Conservation (phyloP, 1,140 invertebrate species). For the Manduca sexta region DNA sequence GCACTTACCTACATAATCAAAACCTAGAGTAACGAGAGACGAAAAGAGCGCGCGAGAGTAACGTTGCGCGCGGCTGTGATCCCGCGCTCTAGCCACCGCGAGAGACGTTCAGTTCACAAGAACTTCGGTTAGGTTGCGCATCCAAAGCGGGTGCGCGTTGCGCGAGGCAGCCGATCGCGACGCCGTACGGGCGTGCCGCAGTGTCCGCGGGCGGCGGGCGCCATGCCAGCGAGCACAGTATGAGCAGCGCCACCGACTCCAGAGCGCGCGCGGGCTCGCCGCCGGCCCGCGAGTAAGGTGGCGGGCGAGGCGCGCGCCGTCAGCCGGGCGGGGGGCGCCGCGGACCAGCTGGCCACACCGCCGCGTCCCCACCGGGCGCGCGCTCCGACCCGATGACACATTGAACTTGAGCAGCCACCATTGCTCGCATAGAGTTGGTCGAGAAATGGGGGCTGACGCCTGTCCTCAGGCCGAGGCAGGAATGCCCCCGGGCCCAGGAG, state of each 20-base stretch:
- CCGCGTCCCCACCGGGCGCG: slow-evolving; percentile 39
- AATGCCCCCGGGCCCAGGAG: slow-evolving; percentile 85
- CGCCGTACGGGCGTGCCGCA: slow-evolving; percentile 48
- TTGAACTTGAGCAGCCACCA: slow-evolving; percentile 79
- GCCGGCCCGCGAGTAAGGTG: slow-evolving; percentile 52
- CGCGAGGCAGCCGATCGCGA: slow-evolving; percentile 20
- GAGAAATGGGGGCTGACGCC: slow-evolving; percentile 96
- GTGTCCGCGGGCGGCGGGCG: slow-evolving; percentile 23
- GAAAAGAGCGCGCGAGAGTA: not conserved
- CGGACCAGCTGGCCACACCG: slow-evolving; percentile 50
- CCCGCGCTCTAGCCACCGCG: slow-evolving; percentile 20
- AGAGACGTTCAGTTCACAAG: slow-evolving; percentile 13
- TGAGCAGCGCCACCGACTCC: slow-evolving; percentile 26
- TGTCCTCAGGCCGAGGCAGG: slow-evolving; percentile 94
- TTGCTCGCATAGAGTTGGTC: slow-evolving; percentile 95
- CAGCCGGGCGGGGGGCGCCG: slow-evolving; percentile 54
- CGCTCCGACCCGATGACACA: slow-evolving; percentile 62
- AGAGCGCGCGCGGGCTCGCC: slow-evolving; percentile 24
- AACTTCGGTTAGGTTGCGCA: slow-evolving; percentile 28
- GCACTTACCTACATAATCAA: slow-evolving; percentile 22
- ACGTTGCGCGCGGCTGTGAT: slow-evolving; percentile 18
- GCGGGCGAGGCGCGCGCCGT: slow-evolving; percentile 47
- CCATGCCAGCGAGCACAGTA: slow-evolving; percentile 45
- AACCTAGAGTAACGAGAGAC: not conserved
- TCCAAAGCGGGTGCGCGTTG: slow-evolving; percentile 25